Evolutionary conservation across 2,888 invertebrate genomes (phyloP).

Genomic region (Lucinisca nassula): DNA sequence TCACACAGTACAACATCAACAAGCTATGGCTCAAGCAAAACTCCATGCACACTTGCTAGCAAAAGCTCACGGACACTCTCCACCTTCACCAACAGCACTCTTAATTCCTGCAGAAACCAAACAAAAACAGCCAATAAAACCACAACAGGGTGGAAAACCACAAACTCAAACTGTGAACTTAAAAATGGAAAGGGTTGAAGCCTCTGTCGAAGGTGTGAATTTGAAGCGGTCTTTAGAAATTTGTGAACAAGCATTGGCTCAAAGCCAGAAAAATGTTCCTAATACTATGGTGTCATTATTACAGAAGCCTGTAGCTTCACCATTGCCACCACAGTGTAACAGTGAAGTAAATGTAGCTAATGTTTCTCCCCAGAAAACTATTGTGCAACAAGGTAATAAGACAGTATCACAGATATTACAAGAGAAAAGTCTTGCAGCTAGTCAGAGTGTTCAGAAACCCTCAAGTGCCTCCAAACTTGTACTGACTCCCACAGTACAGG

Average conservation of each 20-base stretch:
- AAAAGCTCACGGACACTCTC: slow-evolving; percentile 50
- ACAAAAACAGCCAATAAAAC: slow-evolving; percentile 42
- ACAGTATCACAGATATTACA: slow-evolving; percentile 69
- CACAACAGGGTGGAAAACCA: slow-evolving; percentile 15
- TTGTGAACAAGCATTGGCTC: slow-evolving; percentile 93
- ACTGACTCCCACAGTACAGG: slow-evolving; percentile 55
- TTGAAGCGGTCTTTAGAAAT: slow-evolving; percentile 98
- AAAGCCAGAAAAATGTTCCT: slow-evolving; percentile 89
- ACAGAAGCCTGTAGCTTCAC: slow-evolving; percentile 56
- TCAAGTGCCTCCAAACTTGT: slow-evolving; percentile 74
- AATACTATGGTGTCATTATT: slow-evolving; percentile 65
- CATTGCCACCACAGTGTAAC: slow-evolving; percentile 48
- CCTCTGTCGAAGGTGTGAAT: slow-evolving; percentile 90
- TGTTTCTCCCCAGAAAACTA: slow-evolving; percentile 53
- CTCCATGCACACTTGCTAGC: slow-evolving; percentile 67
- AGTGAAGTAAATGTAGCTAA: slow-evolving; percentile 35
- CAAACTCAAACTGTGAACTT: slow-evolving; percentile 40
- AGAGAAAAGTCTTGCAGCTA: slow-evolving; percentile 52
- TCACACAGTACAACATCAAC: slow-evolving; percentile 65
- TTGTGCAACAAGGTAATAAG: slow-evolving; percentile 61
- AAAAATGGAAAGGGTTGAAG: slow-evolving; percentile 52
- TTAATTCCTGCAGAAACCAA: slow-evolving; percentile 51
- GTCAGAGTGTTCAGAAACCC: slow-evolving; percentile 45
- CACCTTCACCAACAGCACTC: slow-evolving; percentile 27
- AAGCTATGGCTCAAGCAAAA: slow-evolving; percentile 66